Base-by-base conservation (phyloP, 2,113 vertebrate species). In the Semnopithecus entellus region DNA sequence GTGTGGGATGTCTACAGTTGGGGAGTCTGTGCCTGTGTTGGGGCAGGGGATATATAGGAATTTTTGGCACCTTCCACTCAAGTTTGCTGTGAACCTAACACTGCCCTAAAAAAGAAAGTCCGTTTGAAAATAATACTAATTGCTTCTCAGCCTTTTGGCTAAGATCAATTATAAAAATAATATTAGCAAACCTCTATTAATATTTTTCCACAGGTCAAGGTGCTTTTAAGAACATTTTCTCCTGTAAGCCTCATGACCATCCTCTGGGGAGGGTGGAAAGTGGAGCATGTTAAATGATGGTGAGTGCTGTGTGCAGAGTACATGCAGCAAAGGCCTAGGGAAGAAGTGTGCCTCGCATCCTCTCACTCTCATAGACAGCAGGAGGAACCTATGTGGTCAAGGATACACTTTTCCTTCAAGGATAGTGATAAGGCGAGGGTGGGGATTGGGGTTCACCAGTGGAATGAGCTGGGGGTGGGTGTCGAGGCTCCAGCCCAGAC, bases 21-120 rank as follows among this genome's bases (percentile, higher is more conserved):
- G 35, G 85, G 23, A 18, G 17, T 64, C 9, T 8, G 5, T 32
- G 5, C 10, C 0, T 8, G 25, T 38, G 35, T 14, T 6, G 30
- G 32, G 35, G 3, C 25, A 6, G 12, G 1, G 9, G 35, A 1
- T 45, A 18, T 22, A 9, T 23, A 45, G 27, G 64, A 57, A 66
- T 38, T 66, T 61, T 45, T 11, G 35, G 52, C 61, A 52, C 16
- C 6, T 85, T 84, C 2, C 8, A 64, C 25, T 88, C 38, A 38
- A 35, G 80, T 80, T 80, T 90, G 38, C 86, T 80, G 32, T 45
- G 80, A 55, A 85, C 61, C 52, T 90, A n/a, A 93, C 78, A 52
- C 32, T 73, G 20, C 38, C 55, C 52, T 81, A 50, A 66, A 85
- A 90, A 72, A 6, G 0, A 50, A 85, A 64, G 38, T 22, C 61